Evolutionary conservation across 1,140 invertebrate species (phyloP).

Genomic region (Ips typographus): DNA sequence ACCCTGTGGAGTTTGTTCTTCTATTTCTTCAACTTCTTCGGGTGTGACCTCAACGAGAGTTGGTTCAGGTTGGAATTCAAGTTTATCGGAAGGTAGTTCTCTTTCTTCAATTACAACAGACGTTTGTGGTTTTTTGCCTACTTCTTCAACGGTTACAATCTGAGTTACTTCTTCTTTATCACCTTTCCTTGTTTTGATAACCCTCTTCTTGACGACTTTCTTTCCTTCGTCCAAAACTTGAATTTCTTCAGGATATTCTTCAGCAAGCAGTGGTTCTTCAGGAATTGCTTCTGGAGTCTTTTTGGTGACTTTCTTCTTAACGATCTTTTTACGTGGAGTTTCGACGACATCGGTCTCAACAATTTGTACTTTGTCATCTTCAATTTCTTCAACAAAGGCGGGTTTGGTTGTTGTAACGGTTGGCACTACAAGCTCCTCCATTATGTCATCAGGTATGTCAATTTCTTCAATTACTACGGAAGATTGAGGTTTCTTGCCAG

Average conservation of each 20-base stretch:
- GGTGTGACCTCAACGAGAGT: conserved; percentile 45
- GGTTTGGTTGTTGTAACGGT: conserved; percentile 18
- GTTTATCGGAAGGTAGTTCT: conserved; percentile 20
- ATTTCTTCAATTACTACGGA: conserved; percentile 54
- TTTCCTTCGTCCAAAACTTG: conserved; percentile 46
- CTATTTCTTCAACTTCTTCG: conserved; percentile 39
- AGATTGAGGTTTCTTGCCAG: conserved; percentile 51
- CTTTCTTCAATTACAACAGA: conserved; percentile 46
- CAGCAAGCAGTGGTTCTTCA: conserved; percentile 52
- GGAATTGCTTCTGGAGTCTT: conserved; percentile 46
- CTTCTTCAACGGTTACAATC: conserved; percentile 46
- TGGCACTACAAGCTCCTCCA: conserved; percentile 19
- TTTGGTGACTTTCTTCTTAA: conserved; percentile 48
- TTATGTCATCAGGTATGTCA: conserved; percentile 47
- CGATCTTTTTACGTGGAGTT: conserved; percentile 49
- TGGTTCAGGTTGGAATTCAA: conserved; percentile 19
- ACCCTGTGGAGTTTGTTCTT: conserved; percentile 42
- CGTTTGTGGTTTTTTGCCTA: conserved; percentile 47
- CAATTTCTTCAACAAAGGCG: conserved; percentile 44
- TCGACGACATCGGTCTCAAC: conserved; percentile 50
- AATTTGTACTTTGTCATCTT: conserved; percentile 43
- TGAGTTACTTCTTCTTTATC: conserved; percentile 46
- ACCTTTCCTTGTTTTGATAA: conserved; percentile 46
- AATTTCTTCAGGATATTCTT: conserved; percentile 53
- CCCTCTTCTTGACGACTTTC: conserved; percentile 48